Evolutionary conservation across 2,888 invertebrate genomes (phyloP).

Genomic region (Drosophila prolongata): DNA sequence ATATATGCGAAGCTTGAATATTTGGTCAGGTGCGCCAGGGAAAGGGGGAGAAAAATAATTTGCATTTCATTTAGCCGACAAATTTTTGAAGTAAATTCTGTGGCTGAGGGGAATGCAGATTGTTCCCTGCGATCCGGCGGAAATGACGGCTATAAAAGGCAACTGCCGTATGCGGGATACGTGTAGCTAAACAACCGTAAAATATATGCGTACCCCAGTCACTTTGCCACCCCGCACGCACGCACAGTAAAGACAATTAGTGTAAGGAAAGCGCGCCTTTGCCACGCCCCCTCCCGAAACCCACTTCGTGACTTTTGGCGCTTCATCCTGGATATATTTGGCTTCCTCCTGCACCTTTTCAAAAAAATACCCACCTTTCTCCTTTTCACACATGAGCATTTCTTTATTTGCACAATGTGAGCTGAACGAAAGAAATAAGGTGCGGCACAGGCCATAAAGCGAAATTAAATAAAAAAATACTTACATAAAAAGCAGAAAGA

Average conservation of each 20-base stretch:
- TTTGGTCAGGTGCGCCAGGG: slow-evolving; percentile 60
- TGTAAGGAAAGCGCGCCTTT: slow-evolving; percentile 59
- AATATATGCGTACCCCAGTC: slow-evolving; percentile 65
- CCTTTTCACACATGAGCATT: slow-evolving; percentile 69
- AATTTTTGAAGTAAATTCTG: slow-evolving; percentile 59
- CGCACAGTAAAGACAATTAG: slow-evolving; percentile 73
- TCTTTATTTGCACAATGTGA: slow-evolving; percentile 52
- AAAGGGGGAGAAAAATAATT: slow-evolving; percentile 44
- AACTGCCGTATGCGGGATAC: slow-evolving; percentile 66
- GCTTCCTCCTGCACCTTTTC: slow-evolving; percentile 43
- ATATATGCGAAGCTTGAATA: slow-evolving; percentile 47
- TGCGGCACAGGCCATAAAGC: slow-evolving; percentile 73
- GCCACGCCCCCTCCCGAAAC: neutral
- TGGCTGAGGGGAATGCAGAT: slow-evolving; percentile 40
- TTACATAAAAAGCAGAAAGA: slow-evolving; percentile 24
- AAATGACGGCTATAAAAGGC: slow-evolving; percentile 63
- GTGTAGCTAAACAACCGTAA: slow-evolving; percentile 76
- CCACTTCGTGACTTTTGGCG: slow-evolving; percentile 71
- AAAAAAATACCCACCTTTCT: slow-evolving; percentile 29
- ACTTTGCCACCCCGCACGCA: slow-evolving; percentile 41
- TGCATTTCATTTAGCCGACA: slow-evolving; percentile 53
- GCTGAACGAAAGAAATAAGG: slow-evolving; percentile 60
- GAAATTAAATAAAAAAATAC: slow-evolving; percentile 72
- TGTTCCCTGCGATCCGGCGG: slow-evolving; percentile 19
- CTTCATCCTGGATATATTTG: slow-evolving; percentile 60